Conservation (phyloP, 1,140 invertebrate species). For the Pogonomyrmex californicus region DNA sequence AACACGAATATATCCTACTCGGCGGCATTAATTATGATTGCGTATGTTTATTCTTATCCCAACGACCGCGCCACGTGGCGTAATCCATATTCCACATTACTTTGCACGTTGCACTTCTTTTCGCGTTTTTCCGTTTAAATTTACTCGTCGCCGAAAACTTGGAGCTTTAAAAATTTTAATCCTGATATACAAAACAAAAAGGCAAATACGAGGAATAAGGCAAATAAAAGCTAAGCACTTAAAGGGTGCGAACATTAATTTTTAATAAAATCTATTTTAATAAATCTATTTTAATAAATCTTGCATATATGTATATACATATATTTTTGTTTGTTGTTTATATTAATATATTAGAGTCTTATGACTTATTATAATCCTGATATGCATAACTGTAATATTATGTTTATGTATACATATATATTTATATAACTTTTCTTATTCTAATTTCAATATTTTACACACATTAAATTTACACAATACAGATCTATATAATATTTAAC, state of each 20-base stretch:
- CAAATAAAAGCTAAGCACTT: too few species aligned
- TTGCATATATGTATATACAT: too few species aligned
- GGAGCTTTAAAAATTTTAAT: background rate
- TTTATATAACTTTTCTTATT: background rate
- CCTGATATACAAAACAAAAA: background rate
- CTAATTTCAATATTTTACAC: background rate
- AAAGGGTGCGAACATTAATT: too few species aligned
- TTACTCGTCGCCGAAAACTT: background rate
- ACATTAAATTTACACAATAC: background rate
- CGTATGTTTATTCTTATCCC: conserved; percentile 30
- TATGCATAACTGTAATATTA: background rate
- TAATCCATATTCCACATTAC: conserved; percentile 15
- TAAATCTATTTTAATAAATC: too few species aligned
- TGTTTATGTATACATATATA: background rate
- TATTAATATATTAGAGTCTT: too few species aligned
- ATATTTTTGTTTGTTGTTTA: too few species aligned
- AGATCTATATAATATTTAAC: background rate
- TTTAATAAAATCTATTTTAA: too few species aligned
- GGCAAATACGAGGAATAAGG: too few species aligned
- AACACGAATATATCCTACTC: conserved; percentile 29
- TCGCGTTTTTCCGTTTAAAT: background rate
- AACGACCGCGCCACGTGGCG: background rate
- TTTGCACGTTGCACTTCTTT: conserved; percentile 1
- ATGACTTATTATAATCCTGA: background rate
- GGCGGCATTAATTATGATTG: conserved; percentile 35